Conservation (phyloP, 2,113 vertebrate genomes). For the Herpailurus yagouaroundi region DNA sequence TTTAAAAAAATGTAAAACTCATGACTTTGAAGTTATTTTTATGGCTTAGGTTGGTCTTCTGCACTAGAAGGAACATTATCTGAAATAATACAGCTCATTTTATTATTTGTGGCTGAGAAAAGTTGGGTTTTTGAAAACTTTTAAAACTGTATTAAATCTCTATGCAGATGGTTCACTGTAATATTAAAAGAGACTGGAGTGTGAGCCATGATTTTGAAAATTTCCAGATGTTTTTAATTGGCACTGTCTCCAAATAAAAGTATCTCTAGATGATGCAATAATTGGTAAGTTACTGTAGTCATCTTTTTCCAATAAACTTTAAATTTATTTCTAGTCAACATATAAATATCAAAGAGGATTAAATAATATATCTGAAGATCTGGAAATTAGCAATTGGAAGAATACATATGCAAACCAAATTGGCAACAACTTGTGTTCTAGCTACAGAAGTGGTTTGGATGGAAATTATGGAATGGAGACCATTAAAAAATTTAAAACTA, state of each 20-base stretch:
- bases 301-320: slow-evolving; percentile 1
- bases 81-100: neutral
- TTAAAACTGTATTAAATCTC: neutral
- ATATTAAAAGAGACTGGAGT: neutral
- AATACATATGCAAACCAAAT: neutral
- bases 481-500: neutral
- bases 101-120: slow-evolving; percentile 7
- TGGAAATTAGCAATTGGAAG: neutral
- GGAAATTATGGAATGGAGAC: neutral
- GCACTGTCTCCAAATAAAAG: slow-evolving; percentile 21
- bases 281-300: slow-evolving; percentile 33
- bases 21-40: neutral
- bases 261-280: neutral
- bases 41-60: neutral
- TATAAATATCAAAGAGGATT: neutral
- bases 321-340: neutral
- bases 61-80: neutral
- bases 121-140: neutral
- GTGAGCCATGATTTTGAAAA: slow-evolving; percentile 20
- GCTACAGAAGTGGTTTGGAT: neutral
- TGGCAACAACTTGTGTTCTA: neutral
- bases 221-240: slow-evolving; percentile 36
- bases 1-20: slow-evolving; percentile 8
- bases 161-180: neutral
- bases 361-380: neutral